Base-by-base conservation (phyloP, 1,140 invertebrate genomes). In the Rhopalosiphum padi region DNA sequence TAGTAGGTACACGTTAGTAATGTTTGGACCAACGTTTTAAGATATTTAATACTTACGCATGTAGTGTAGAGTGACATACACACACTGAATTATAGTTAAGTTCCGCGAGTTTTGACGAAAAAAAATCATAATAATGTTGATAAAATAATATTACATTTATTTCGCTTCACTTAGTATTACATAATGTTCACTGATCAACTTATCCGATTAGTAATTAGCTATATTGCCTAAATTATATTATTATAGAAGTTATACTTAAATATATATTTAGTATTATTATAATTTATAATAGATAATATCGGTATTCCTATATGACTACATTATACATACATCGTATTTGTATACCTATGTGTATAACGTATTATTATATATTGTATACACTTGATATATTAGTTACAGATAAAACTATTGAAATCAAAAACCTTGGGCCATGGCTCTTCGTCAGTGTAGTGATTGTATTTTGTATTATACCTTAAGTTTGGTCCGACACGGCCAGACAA, bases 381-480 rank as follows among this genome's bases (percentile, higher is more conserved):
- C 30, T 77, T 77, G 60, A 77, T 77, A 15, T 68, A 68, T 77
- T 77, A 77, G 60, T 77, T 77, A 77, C 60, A 77, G 60, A 18
- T n/a, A 77, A 77, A 68, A 77, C 30, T 77, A 77, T 77, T 77
- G 60, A 77, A 68, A 77, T 77, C n/a, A n/a, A 77, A n/a, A 77
- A 77, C 60, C 15, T 77, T 77, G 60, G 60, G 15, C 30, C 60
- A n/a, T 68, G 60, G 30, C 30, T n/a, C 30, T 30, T 77, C 60
- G 60, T 77, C 15, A 77, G 15, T 77, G 15, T 77, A n/a, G 60
- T 15, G 60, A 77, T 77, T 77, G 60, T 77, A 77, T 77, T 77
- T 77, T 77, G 60, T 77, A 77, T 77, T 77, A 18, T 77, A n/a
- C 1, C 30, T 77, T 77, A 77, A 77, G 60, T 77, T 77, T 77